Conservation (phyloP, 2,797 vertebrate genomes). For the Pangasius mekongensis region DNA sequence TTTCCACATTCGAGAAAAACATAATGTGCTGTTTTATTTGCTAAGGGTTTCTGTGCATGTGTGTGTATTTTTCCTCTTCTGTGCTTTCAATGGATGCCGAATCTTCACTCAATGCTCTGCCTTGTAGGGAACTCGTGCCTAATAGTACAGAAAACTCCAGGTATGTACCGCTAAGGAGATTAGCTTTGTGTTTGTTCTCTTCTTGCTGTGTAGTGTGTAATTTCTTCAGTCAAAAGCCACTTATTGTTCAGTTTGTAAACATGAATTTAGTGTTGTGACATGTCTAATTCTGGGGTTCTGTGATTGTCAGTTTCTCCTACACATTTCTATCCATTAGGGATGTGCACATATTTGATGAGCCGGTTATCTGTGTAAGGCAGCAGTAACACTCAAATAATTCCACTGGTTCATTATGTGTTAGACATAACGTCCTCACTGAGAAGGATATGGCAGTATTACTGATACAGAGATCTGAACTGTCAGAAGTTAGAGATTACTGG, state of each 20-base stretch:
- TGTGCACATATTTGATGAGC: not conserved
- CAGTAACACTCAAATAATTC: not conserved
- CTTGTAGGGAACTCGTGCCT: constrained; percentile 72
- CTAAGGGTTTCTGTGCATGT: constrained; percentile 11
- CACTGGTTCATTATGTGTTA: not conserved
- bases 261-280: not conserved
- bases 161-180: constrained; percentile 64
- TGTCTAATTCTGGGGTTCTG: too few species aligned
- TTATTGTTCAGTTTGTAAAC: not conserved
- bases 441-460: not conserved
- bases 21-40: not conserved
- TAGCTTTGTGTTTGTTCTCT: not conserved
- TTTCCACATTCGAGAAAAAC: not conserved
- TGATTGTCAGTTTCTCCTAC: not conserved
- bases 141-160: constrained; percentile 74
- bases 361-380: not conserved
- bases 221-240: not conserved
- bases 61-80: constrained; percentile 48
- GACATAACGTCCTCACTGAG: too few species aligned
- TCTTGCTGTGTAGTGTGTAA: not conserved
- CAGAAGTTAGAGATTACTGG: not conserved
- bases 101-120: constrained; percentile 57
- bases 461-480: not conserved
- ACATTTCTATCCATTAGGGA: not conserved
- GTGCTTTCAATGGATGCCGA: constrained; percentile 71